Evolutionary conservation across 1,140 invertebrate genomes (phyloP).

Genomic region (Semibalanus balanoides): DNA sequence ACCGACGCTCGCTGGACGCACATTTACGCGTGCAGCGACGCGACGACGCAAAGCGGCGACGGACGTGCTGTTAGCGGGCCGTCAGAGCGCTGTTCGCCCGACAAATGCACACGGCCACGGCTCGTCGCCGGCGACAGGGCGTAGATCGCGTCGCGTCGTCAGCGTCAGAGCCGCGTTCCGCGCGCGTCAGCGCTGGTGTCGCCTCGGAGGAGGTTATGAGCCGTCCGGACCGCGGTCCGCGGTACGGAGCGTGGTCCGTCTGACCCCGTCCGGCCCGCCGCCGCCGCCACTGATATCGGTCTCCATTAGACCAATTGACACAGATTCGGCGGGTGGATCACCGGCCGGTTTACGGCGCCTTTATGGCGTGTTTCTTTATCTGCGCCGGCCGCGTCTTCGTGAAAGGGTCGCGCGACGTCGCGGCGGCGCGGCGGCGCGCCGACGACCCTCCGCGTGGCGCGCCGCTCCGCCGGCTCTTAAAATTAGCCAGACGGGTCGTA

Average conservation of each 20-base stretch:
- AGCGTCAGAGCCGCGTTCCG: too few species aligned
- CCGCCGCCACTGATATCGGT: not conserved
- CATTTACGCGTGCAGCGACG: too few species aligned
- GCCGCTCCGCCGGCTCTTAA: not conserved
- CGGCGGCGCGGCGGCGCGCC: too few species aligned
- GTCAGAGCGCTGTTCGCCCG: too few species aligned
- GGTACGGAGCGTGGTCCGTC: too few species aligned
- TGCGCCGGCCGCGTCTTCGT: not conserved
- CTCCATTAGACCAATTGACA: not conserved
- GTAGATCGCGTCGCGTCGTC: too few species aligned
- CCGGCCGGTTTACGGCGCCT: not conserved
- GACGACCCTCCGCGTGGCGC: too few species aligned
- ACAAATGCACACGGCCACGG: not conserved
- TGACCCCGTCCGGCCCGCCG: too few species aligned
- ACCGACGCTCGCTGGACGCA: too few species aligned
- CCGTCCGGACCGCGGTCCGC: not conserved
- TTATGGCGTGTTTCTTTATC: conserved; percentile 2
- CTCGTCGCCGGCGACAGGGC: not conserved
- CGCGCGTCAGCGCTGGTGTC: not conserved
- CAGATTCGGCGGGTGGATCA: not conserved
- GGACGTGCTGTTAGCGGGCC: too few species aligned
- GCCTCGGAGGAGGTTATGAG: not conserved
- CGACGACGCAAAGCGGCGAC: too few species aligned
- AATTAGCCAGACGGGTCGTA: not conserved
- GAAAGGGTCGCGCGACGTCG: not conserved